phyloP scores from a whole-genome alignment of 2,888 invertebrate species.

The Heliconius ethilla region DNA sequence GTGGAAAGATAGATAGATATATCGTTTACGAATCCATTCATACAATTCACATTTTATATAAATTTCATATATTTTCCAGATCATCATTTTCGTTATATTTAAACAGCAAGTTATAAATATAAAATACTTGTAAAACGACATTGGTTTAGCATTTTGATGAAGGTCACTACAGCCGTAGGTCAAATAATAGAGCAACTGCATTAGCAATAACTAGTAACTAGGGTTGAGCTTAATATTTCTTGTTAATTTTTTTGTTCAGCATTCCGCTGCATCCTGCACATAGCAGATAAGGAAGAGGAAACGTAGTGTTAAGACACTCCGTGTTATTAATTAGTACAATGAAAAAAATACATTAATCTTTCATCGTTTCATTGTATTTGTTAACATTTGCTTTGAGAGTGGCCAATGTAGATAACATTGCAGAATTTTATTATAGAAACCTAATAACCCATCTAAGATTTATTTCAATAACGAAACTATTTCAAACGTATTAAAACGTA shows the following conservation, averaged over 20 bases:
- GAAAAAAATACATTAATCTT: too few relatives aligned
- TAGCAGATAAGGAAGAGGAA: too few relatives aligned
- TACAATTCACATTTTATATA: not conserved
- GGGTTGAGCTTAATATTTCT: not conserved
- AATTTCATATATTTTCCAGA: not conserved
- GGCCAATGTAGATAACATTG: too few relatives aligned
- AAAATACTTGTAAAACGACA: conserved; percentile 34
- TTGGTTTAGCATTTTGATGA: conserved; percentile 30
- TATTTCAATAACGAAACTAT: too few relatives aligned
- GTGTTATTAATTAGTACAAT: too few relatives aligned
- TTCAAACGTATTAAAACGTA: too few relatives aligned
- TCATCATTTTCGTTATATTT: conserved; percentile 6
- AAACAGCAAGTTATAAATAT: conserved; percentile 10
- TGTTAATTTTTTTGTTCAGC: not conserved
- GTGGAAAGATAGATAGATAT: not conserved
- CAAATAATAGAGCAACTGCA: conserved; percentile 27
- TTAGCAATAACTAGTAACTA: conserved; percentile 24
- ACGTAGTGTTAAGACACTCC: too few relatives aligned
- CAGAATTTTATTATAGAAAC: too few relatives aligned
- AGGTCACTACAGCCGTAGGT: conserved; percentile 28
- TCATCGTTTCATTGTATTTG: too few relatives aligned
- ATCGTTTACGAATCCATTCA: not conserved
- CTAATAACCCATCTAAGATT: too few relatives aligned
- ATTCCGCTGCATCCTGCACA: not conserved
- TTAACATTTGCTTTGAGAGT: too few relatives aligned